Evolutionary conservation across 2,113 vertebrate species (phyloP).

Genomic region (Haplotaxodon microlepis): DNA sequence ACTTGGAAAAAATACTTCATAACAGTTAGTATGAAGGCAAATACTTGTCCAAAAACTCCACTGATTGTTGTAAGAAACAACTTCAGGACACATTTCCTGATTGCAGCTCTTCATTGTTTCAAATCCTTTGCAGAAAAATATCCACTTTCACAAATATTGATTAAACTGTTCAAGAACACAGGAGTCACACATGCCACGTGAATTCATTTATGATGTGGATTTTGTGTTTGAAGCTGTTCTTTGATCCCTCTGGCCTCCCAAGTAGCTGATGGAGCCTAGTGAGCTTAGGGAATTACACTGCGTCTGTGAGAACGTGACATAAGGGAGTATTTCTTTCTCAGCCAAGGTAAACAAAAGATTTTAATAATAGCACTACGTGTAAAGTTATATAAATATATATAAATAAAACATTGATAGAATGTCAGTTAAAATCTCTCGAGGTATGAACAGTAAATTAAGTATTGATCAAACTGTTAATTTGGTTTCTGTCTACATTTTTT

Average conservation of each 20-base stretch:
- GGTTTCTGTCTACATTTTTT: slow-evolving; percentile 45
- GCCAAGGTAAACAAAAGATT: slow-evolving; percentile 35
- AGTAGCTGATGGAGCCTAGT: not conserved
- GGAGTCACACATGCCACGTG: not conserved
- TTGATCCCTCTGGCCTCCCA: slow-evolving; percentile 30
- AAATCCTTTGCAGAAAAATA: slow-evolving; percentile 33
- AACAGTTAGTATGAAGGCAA: not conserved
- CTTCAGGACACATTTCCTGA: slow-evolving; percentile 22
- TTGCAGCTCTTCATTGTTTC: slow-evolving; percentile 32
- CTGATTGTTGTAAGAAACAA: not conserved
- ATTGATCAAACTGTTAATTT: slow-evolving; percentile 61
- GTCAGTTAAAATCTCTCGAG: slow-evolving; percentile 39
- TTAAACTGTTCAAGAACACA: slow-evolving; percentile 1
- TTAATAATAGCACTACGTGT: slow-evolving; percentile 37
- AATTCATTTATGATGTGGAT: slow-evolving; percentile 35
- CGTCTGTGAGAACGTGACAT: slow-evolving; percentile 31
- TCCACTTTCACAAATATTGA: slow-evolving; percentile 44
- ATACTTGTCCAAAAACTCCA: not conserved
- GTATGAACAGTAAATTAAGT: slow-evolving; percentile 62
- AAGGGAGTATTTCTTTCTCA: slow-evolving; percentile 30
- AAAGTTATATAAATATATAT: slow-evolving; percentile 40
- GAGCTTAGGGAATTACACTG: slow-evolving; percentile 47
- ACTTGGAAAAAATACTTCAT: not conserved
- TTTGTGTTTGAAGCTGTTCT: slow-evolving; percentile 34
- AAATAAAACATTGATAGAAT: slow-evolving; percentile 18